Evolutionary conservation across 2,113 vertebrate genomes (phyloP).

Genomic region (Callopanchax toddi): DNA sequence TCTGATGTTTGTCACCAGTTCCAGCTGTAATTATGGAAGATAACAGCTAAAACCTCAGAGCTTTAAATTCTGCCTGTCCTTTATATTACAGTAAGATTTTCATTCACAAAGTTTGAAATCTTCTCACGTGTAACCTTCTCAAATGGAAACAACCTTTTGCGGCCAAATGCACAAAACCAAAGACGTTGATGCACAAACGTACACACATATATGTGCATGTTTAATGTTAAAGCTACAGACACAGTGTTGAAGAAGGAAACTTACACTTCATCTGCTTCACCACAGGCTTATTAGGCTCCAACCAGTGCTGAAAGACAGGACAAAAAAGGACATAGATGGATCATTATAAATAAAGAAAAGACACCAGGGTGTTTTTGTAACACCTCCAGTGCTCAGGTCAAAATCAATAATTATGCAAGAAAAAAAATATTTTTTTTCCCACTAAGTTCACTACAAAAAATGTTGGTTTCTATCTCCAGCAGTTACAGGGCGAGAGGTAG

Average conservation of each 20-base stretch:
- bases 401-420: too few relatives aligned
- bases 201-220: neutral
- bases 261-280: conserved; percentile 99
- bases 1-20: conserved; percentile 16
- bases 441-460: too few relatives aligned
- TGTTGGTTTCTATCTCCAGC: too few relatives aligned
- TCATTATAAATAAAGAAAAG: too few relatives aligned
- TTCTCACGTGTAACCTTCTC: conserved; percentile 12
- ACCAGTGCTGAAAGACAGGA: conserved; percentile 89
- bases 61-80: too few relatives aligned
- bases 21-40: neutral
- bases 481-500: too few relatives aligned
- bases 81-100: neutral
- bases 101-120: neutral
- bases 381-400: too few relatives aligned
- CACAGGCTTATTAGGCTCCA: conserved; percentile 94
- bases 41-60: neutral
- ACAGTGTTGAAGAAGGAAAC: conserved; percentile 60
- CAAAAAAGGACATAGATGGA: conserved; percentile 43
- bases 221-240: neutral
- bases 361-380: too few relatives aligned
- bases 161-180: neutral
- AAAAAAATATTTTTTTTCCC: too few relatives aligned
- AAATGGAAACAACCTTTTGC: neutral
- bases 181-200: conserved; percentile 4